Conservation (phyloP, 2,797 vertebrate genomes). For the Ptychadena robeensis region DNA sequence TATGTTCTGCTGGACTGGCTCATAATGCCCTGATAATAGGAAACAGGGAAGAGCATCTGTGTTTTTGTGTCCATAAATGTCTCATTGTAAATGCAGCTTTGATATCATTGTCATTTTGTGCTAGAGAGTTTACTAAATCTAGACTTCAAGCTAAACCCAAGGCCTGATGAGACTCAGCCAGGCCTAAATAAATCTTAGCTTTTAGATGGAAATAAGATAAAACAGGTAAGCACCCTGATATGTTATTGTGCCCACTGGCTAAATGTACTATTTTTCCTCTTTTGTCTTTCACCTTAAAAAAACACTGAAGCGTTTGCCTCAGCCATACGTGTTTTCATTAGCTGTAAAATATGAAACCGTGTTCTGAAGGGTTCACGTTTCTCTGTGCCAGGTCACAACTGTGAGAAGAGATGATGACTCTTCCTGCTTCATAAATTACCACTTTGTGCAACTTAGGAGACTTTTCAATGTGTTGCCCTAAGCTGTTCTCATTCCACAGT, state of each 20-base stretch:
- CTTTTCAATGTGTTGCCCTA: slow-evolving; percentile 67
- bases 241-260: slow-evolving; percentile 74
- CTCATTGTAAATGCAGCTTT: no score
- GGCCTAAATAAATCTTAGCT: slow-evolving; percentile 76
- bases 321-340: slow-evolving; percentile 73
- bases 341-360: slow-evolving; percentile 67
- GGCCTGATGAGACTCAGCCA: neutral
- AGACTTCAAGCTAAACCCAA: neutral
- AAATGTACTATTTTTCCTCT: slow-evolving; percentile 73
- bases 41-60: no score
- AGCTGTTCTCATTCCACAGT: slow-evolving; percentile 67
- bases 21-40: no score
- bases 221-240: slow-evolving; percentile 76
- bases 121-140: neutral
- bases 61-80: no score
- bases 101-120: neutral
- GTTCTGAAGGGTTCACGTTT: slow-evolving; percentile 68
- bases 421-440: slow-evolving; percentile 71
- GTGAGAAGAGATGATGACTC: slow-evolving; percentile 56
- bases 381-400: slow-evolving; percentile 66
- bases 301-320: slow-evolving; percentile 65
- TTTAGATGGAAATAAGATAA: slow-evolving; percentile 75
- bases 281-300: slow-evolving; percentile 77
- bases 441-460: slow-evolving; percentile 66
- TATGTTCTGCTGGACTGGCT: no score